Conservation (phyloP, 2,888 invertebrate genomes). For the Pseudococcus viburni region DNA sequence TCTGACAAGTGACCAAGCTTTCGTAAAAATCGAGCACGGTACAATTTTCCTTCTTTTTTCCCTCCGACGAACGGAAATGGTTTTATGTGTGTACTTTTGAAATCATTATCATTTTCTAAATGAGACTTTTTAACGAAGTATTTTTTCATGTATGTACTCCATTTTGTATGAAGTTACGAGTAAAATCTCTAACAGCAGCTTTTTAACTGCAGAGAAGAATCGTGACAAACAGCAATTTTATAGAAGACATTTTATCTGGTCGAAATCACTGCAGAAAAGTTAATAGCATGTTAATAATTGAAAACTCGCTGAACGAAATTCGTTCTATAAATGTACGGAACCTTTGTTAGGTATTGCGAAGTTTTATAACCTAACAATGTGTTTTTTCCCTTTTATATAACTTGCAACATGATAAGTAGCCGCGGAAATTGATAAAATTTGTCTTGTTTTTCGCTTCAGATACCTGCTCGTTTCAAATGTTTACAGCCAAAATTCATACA, state of each 20-base stretch:
- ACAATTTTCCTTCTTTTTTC: not conserved
- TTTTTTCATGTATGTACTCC: slow-evolving; percentile 15
- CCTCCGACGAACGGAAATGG: not conserved
- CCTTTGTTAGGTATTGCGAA: slow-evolving; percentile 22
- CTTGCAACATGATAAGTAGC: slow-evolving; percentile 10
- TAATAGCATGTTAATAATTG: slow-evolving; percentile 52
- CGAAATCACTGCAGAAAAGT: slow-evolving; percentile 39
- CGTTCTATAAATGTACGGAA: slow-evolving; percentile 5
- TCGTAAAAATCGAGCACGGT: not conserved
- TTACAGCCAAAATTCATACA: slow-evolving; percentile 3
- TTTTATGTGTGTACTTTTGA: not conserved
- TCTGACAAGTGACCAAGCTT: no score
- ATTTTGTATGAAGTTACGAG: not conserved
- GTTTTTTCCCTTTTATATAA: not conserved
- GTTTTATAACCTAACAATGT: slow-evolving; percentile 32
- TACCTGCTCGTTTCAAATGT: not conserved
- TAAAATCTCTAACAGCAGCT: slow-evolving; percentile 21
- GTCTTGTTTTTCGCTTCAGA: not conserved
- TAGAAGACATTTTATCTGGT: slow-evolving; percentile 47
- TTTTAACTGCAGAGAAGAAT: slow-evolving; percentile 22
- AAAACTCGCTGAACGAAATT: slow-evolving; percentile 31
- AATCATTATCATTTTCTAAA: slow-evolving; percentile 30
- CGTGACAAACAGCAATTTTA: slow-evolving; percentile 36
- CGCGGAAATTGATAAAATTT: slow-evolving; percentile 26
- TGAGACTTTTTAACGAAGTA: slow-evolving; percentile 18